Evolutionary conservation across 2,888 invertebrate genomes (phyloP).

Genomic region (Clusia tigrina): DNA sequence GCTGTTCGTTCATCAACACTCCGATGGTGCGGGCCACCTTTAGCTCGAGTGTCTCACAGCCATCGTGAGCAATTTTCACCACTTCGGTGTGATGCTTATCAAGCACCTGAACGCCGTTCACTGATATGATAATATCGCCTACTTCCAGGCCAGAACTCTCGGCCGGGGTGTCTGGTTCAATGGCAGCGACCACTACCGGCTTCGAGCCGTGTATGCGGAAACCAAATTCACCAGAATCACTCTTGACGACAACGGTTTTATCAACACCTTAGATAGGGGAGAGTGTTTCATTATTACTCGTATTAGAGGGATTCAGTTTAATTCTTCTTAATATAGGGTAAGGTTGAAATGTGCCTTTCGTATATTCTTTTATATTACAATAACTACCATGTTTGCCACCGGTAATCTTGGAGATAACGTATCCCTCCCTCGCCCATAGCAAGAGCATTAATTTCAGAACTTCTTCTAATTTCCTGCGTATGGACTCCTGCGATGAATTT

Average conservation of each 20-base stretch:
- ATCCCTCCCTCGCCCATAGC: conserved; percentile 81
- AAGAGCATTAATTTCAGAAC: conserved; percentile 82
- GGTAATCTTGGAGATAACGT: conserved; percentile 73
- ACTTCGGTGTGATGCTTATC: conserved; percentile 94
- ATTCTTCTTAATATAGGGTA: too few relatives aligned
- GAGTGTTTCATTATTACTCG: neutral
- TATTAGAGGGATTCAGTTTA: neutral
- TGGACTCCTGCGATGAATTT: conserved; percentile 62
- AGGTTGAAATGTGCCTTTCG: neutral
- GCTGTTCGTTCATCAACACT: conserved; percentile 73
- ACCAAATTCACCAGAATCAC: conserved; percentile 89
- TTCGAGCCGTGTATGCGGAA: conserved; percentile 95
- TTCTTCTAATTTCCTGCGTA: conserved; percentile 77
- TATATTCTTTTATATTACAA: neutral
- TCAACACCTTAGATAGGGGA: conserved; percentile 74
- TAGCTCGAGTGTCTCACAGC: conserved; percentile 83
- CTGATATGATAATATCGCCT: conserved; percentile 91
- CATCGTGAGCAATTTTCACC: conserved; percentile 88
- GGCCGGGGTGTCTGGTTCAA: conserved; percentile 93
- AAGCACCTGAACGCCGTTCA: conserved; percentile 89
- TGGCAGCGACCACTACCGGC: conserved; percentile 95
- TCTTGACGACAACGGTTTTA: conserved; percentile 83
- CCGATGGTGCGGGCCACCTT: conserved; percentile 90
- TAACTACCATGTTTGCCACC: conserved; percentile 68
- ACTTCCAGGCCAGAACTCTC: conserved; percentile 91